phyloP scores from a whole-genome alignment of 1,140 invertebrate genomes.

The Calliopsis andreniformis region DNA sequence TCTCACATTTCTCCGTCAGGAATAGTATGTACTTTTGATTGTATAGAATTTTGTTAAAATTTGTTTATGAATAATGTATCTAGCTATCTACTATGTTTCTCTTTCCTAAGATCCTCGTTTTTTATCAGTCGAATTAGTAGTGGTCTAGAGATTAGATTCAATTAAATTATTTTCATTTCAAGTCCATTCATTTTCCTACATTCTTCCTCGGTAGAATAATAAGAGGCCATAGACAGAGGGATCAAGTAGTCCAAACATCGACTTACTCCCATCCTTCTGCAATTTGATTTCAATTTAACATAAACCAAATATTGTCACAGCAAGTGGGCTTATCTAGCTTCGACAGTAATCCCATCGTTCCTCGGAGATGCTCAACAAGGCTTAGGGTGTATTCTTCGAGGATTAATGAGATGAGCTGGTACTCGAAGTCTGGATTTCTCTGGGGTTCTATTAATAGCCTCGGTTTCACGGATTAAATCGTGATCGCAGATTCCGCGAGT shows the following conservation, averaged over 20 bases:
- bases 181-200: background rate
- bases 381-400: background rate
- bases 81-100: too few species aligned
- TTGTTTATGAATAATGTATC: too few species aligned
- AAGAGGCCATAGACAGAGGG: background rate
- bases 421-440: background rate
- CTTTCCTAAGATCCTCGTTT: too few species aligned
- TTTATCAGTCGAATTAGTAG: too few species aligned
- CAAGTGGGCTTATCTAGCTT: background rate
- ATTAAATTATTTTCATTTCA: background rate
- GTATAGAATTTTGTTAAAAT: too few species aligned
- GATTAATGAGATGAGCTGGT: slow-evolving; percentile 14
- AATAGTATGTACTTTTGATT: too few species aligned
- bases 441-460: slow-evolving; percentile 36
- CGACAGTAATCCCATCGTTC: background rate
- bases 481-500: slow-evolving; percentile 16
- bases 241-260: background rate
- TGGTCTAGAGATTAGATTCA: too few species aligned
- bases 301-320: background rate
- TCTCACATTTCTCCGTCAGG: too few species aligned
- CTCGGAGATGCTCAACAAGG: background rate
- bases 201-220: too few species aligned
- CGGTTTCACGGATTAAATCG: slow-evolving; percentile 28
- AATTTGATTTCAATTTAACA: background rate
- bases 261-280: background rate